A percentile compares a stretch with the other conserved stretches of the same genome.
These are phyloP conservation scores for Nomada fabriciana DNA, from an alignment of 2,888 invertebrate genomes.

Conservation along the genomic window DNA sequence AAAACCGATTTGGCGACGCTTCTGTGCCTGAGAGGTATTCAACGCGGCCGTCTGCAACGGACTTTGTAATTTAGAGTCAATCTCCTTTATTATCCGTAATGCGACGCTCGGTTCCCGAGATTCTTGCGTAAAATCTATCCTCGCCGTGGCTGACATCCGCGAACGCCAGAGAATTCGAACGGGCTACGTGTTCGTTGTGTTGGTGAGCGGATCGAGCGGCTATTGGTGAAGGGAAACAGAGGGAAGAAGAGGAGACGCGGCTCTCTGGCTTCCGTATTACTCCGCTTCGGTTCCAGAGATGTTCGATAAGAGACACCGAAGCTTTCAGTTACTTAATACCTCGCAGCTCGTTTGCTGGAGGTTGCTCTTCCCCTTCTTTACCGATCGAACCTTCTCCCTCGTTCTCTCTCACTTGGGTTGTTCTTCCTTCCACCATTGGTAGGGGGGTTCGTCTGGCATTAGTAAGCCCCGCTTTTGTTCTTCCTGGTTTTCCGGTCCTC, in stretches of 20 bases:
- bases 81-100: slow-evolving; percentile 79
- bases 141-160: slow-evolving; percentile 23
- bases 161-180: slow-evolving; percentile 25
- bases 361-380: slow-evolving; percentile 21
- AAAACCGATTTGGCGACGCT: slow-evolving; percentile 72
- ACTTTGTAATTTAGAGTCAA: slow-evolving; percentile 81
- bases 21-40: slow-evolving; percentile 78
- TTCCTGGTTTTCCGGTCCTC: slow-evolving; percentile 2
- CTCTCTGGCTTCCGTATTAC: slow-evolving; percentile 13
- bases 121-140: slow-evolving; percentile 64
- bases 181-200: neutral
- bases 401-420: neutral
- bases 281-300: slow-evolving; percentile 15
- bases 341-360: slow-evolving; percentile 11
- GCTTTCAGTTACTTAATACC: slow-evolving; percentile 60
- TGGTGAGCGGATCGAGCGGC: neutral
- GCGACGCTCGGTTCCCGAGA: slow-evolving; percentile 66
- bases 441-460: slow-evolving; percentile 12
- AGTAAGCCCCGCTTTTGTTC: slow-evolving; percentile 9
- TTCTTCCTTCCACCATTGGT: neutral
- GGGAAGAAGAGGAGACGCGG: slow-evolving; percentile 1
- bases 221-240: neutral
- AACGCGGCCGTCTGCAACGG: slow-evolving; percentile 78
- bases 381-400: neutral
- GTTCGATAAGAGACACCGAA: slow-evolving; percentile 52